A percentile compares a stretch with the other conserved stretches of the same genome.
These are phyloP conservation scores for Drosophila phalerata DNA, from an alignment of 2,888 invertebrate species.

Conservation along the genomic window DNA sequence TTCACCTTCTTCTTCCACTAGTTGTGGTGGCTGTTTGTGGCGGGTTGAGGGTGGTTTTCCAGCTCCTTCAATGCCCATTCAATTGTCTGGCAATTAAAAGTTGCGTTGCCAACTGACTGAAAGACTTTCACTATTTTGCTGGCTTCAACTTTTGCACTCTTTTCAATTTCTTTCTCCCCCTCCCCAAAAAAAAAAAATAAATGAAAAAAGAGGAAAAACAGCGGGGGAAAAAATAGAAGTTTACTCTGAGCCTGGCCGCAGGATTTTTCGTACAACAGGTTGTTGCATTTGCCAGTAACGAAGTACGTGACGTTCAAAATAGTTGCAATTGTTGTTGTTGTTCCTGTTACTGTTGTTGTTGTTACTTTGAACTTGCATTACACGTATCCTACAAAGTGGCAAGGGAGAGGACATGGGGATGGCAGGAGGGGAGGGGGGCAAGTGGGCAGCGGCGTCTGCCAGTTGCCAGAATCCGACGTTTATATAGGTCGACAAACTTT, in stretches of 20 bases:
- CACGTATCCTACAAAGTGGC: conserved; percentile 66
- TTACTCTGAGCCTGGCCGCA: conserved; percentile 49
- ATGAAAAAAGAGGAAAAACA: conserved; percentile 28
- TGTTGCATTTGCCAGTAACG: conserved; percentile 68
- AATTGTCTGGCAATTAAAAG: conserved; percentile 75
- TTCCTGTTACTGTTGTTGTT: conserved; percentile 29
- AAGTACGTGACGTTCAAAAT: conserved; percentile 74
- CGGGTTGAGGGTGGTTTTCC: conserved; percentile 21
- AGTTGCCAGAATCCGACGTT: conserved; percentile 60
- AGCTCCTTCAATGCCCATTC: conserved; percentile 53
- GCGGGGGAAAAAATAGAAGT: conserved; percentile 29
- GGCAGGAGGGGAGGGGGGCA: neutral
- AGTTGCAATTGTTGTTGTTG: conserved; percentile 59
- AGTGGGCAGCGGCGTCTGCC: conserved; percentile 17
- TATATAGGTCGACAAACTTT: conserved; percentile 82
- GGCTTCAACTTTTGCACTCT: conserved; percentile 51
- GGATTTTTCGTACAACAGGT: conserved; percentile 73
- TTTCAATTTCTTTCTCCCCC: conserved; percentile 18
- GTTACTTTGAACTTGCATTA: conserved; percentile 77
- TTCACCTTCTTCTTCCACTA: neutral
- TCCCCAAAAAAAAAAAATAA: conserved; percentile 11
- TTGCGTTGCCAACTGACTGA: conserved; percentile 57
- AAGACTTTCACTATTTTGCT: conserved; percentile 66
- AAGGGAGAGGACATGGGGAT: neutral
- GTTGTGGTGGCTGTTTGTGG: neutral